A percentile compares a stretch with the other conserved stretches of the same genome.
Conservation (phyloP, 2,113 vertebrate genomes). For the Hoplias malabaricus region DNA sequence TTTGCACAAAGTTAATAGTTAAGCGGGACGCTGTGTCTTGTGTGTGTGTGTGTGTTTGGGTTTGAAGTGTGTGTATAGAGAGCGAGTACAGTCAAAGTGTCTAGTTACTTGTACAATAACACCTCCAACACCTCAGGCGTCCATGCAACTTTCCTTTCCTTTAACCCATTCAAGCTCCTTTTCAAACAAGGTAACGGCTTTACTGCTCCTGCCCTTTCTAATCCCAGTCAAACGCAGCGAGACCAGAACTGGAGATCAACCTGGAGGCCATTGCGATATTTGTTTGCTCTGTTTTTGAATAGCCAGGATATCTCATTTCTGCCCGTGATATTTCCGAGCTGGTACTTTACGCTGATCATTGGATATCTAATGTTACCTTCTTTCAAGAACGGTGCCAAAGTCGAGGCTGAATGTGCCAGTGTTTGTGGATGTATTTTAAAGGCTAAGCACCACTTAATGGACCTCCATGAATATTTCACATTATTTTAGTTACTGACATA, state of each 20-base stretch:
- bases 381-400: background rate
- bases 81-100: conserved; percentile 2
- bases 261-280: background rate
- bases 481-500: too few species aligned
- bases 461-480: too few species aligned
- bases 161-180: background rate
- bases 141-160: conserved; percentile 8
- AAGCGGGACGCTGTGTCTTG: conserved; percentile 11
- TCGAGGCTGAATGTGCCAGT: background rate
- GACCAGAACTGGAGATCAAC: conserved; percentile 11
- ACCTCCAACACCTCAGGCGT: conserved; percentile 9
- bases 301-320: conserved; percentile 6
- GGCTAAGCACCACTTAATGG: too few species aligned
- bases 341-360: background rate
- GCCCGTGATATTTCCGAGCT: background rate
- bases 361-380: background rate
- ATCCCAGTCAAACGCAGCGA: background rate
- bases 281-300: conserved; percentile 27
- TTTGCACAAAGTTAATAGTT: conserved; percentile 42
- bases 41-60: conserved; percentile 12
- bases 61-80: background rate
- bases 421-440: too few species aligned
- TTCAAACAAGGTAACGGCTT: background rate
- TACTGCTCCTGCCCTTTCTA: background rate
- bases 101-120: conserved; percentile 36